Percentiles rank a stretch among this genome's conserved stretches.
Evolutionary conservation across 2,797 vertebrate genomes (phyloP).

Genomic region (Falco berigora): DNA sequence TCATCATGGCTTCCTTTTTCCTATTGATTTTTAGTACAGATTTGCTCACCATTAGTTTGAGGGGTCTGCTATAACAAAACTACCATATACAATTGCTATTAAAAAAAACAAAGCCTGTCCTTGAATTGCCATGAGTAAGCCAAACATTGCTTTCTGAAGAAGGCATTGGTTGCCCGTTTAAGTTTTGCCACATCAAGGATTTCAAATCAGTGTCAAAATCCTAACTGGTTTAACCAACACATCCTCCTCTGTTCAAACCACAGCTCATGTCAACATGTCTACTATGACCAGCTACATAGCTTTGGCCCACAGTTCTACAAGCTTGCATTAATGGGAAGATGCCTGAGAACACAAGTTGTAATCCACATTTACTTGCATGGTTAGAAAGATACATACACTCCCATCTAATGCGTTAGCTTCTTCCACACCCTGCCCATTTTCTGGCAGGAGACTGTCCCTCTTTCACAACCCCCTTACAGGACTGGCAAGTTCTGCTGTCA

Average conservation of each 20-base stretch:
- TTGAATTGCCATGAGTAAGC: not conserved
- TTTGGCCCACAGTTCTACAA: not conserved
- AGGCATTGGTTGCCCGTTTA: not conserved
- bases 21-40: not conserved
- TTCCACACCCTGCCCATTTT: not conserved
- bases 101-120: not conserved
- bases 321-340: not conserved
- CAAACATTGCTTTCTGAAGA: not conserved
- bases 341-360: not conserved
- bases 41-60: not conserved
- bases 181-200: not conserved
- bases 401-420: not conserved
- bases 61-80: not conserved
- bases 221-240: not conserved
- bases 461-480: not conserved
- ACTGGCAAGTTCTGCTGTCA: not conserved
- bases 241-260: not conserved
- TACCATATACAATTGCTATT: not conserved
- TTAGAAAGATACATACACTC: not conserved
- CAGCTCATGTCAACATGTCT: not conserved
- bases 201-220: not conserved
- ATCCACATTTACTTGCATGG: not conserved
- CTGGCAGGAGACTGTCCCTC: not conserved
- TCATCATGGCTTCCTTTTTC: not conserved
- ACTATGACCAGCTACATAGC: not conserved